Evolutionary conservation across 2,797 vertebrate genomes (phyloP), one percentile per base, ranked within the genome.

Genomic region (Champsocephalus esox): DNA sequence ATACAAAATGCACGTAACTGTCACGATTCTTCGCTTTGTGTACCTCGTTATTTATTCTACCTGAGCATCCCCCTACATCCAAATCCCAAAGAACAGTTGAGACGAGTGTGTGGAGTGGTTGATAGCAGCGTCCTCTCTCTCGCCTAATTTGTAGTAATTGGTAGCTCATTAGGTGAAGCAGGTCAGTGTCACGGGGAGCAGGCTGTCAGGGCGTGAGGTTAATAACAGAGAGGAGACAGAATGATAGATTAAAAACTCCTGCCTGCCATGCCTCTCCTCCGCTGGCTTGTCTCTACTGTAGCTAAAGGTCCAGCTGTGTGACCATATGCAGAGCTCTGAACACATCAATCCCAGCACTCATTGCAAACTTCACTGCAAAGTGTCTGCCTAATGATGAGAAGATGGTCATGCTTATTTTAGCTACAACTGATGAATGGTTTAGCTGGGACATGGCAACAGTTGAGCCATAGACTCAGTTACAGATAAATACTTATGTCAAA

Each of bases 81-180:
- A 60, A 86, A 87, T 87, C 89, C 86, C 85, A 83, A 70, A 70
- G 77, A 92, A 77, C 74, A 79, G 87, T 86, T 85, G 77, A 87
- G 85, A 87, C 75, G 82, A 82, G 80, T 79, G 80, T 76, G 84
- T 77, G 81, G 69, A 90, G 88, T 89, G 85, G 89, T 90, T 88
- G 90, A 90, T 89, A 84, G 88, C 84, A 65, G 84, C 83, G 87
- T 87, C 91, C 83, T 88, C 88, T 92, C 92, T 93, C 92, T 91
- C 66, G 87, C 90, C 92, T 95, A 94, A 94, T 95, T 93, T 94
- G 94, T 93, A 91, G 93, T 95, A 95, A 95, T 95, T 95, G 93
- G 92, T 92, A 91, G 91, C 92, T 94, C 90, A 94, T 95, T 93
- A 94, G 92, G 93, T 88, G 93, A 93, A 93, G 88, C 88, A 86